These are phyloP conservation scores for Acleris literana DNA, from an alignment of 2,888 invertebrate genomes.

Conservation along the genomic window DNA sequence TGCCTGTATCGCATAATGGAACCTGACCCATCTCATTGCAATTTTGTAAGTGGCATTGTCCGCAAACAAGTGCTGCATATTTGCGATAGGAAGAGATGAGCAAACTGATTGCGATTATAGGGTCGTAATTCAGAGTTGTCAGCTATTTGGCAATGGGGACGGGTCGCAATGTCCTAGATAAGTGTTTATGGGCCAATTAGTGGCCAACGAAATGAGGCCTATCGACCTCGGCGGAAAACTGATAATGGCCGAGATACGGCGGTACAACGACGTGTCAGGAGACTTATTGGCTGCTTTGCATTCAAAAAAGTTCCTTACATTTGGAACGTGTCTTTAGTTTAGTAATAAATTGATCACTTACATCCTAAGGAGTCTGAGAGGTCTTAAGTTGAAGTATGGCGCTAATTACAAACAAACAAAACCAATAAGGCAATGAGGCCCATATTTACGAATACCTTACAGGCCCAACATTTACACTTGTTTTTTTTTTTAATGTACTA, in stretches of 20 bases:
- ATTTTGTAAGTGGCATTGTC: slow-evolving; percentile 48
- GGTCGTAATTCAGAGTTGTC: slow-evolving; percentile 56
- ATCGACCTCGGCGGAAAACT: slow-evolving; percentile 60
- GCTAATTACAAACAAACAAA: no score
- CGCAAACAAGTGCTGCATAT: slow-evolving; percentile 46
- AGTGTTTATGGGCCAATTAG: slow-evolving; percentile 75
- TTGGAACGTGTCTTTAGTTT: neutral
- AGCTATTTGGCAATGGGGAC: slow-evolving; percentile 63
- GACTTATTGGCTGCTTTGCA: slow-evolving; percentile 41
- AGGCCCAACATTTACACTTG: no score
- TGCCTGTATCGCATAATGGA: slow-evolving; percentile 50
- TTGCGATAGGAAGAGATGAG: slow-evolving; percentile 41
- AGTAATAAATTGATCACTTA: no score
- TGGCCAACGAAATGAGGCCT: slow-evolving; percentile 66
- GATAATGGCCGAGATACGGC: slow-evolving; percentile 58
- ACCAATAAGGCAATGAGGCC: no score
- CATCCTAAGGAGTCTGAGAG: no score
- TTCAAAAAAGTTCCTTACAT: slow-evolving; percentile 16
- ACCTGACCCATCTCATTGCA: slow-evolving; percentile 53
- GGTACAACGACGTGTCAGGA: slow-evolving; percentile 47
- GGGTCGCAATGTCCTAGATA: slow-evolving; percentile 66
- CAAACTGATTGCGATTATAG: slow-evolving; percentile 55
- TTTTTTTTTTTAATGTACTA: neutral
- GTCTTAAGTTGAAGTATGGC: no score
- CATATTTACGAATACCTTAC: no score